Evolutionary conservation across 2,113 vertebrate genomes (phyloP).

Genomic region (Ceuthmochares aereus): DNA sequence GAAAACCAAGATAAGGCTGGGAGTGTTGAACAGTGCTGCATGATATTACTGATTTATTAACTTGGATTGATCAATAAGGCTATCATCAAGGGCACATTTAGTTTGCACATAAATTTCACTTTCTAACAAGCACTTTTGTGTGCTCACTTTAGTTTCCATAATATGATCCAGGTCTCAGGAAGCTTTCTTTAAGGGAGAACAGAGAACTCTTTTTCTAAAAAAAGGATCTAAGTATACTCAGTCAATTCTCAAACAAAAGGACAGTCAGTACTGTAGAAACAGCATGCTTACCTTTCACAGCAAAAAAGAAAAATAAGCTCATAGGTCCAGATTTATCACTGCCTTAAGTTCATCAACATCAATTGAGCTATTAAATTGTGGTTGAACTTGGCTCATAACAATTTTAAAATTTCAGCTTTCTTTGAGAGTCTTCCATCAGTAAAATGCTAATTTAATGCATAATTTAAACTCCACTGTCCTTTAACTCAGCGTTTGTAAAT

Average conservation of each 20-base stretch:
- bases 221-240: conserved; percentile 55
- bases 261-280: conserved; percentile 45
- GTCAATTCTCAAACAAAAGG: conserved; percentile 62
- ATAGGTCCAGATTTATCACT: not conserved
- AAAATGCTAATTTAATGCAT: conserved; percentile 77
- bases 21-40: conserved; percentile 44
- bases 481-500: conserved; percentile 74
- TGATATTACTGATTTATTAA: conserved; percentile 70
- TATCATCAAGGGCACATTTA: conserved; percentile 60
- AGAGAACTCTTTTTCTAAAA: conserved; percentile 63
- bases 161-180: conserved; percentile 51
- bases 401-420: conserved; percentile 30
- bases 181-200: conserved; percentile 67
- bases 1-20: conserved; percentile 34
- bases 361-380: conserved; percentile 20
- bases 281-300: conserved; percentile 59
- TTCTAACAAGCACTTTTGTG: conserved; percentile 63
- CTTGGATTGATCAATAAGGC: conserved; percentile 52
- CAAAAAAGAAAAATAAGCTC: conserved; percentile 39
- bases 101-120: conserved; percentile 67
- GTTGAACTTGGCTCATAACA: conserved; percentile 16
- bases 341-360: conserved; percentile 44
- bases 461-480: conserved; percentile 73
- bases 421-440: conserved; percentile 60
- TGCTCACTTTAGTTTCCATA: conserved; percentile 57